A percentile compares a stretch with the other conserved stretches of the same genome.
Evolutionary conservation across 2,888 invertebrate genomes (phyloP).

Genomic region (Buathra laborator): DNA sequence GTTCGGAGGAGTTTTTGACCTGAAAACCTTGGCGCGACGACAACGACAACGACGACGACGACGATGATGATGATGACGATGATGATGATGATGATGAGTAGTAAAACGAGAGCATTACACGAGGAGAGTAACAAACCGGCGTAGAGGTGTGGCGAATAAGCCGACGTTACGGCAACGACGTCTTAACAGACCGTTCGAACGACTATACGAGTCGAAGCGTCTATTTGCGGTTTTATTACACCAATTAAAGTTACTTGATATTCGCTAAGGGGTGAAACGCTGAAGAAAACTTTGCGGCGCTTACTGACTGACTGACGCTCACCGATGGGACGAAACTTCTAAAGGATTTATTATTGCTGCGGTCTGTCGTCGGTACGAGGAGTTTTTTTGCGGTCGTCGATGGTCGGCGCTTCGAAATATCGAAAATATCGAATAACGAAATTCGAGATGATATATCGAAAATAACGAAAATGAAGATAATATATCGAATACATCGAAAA

Average conservation of each 20-base stretch:
- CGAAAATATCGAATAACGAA: too few relatives aligned
- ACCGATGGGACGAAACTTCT: too few relatives aligned
- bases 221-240: slow-evolving; percentile 65
- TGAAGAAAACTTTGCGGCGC: too few relatives aligned
- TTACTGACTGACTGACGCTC: not conserved
- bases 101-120: slow-evolving; percentile 9
- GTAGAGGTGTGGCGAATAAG: not conserved
- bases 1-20: slow-evolving; percentile 12
- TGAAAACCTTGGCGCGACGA: slow-evolving; percentile 10
- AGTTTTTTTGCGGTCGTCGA: too few relatives aligned
- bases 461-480: too few relatives aligned
- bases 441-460: too few relatives aligned
- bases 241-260: slow-evolving; percentile 71
- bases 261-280: too few relatives aligned
- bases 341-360: too few relatives aligned
- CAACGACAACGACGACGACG: slow-evolving; percentile 10
- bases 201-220: not conserved
- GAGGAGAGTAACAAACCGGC: not conserved
- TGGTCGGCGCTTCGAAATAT: too few relatives aligned
- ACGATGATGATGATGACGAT: slow-evolving; percentile 1
- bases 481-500: too few relatives aligned
- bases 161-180: not conserved
- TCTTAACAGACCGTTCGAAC: not conserved
- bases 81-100: not conserved
- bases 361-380: too few relatives aligned